These are phyloP conservation scores for Ceratosolen fusciceps DNA, from an alignment of 1,140 invertebrate species.

Conservation along the genomic window DNA sequence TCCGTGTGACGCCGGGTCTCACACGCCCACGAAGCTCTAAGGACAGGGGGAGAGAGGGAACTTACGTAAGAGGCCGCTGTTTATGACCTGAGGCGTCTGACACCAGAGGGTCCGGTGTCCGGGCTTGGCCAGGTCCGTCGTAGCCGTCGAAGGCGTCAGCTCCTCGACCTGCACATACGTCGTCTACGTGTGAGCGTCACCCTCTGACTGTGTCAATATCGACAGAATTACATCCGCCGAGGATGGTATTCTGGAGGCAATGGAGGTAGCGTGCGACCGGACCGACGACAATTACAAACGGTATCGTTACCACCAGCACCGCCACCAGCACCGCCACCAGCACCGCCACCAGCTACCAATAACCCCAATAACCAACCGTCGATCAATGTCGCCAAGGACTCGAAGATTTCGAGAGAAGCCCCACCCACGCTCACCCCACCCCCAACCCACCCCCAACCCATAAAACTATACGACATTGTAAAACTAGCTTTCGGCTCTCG, in stretches of 20 bases:
- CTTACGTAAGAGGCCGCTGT: conserved; percentile 82
- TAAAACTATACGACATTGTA: no score
- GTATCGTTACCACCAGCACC: no score
- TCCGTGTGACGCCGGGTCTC: background rate
- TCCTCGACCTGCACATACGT: conserved; percentile 59
- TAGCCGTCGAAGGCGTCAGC: conserved; percentile 54
- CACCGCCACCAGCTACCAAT: no score
- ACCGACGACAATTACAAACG: no score
- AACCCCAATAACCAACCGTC: no score
- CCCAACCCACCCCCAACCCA: no score
- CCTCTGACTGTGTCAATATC: background rate
- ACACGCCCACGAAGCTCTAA: background rate
- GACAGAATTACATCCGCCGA: background rate
- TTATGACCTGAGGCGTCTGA: conserved; percentile 90
- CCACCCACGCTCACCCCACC: no score
- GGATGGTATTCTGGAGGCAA: background rate
- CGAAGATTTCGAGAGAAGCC: no score
- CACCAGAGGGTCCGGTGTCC: conserved; percentile 90
- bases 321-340: no score
- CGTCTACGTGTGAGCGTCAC: no score
- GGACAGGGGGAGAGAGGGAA: conserved; percentile 51
- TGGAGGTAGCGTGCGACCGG: background rate
- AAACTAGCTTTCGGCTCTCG: no score
- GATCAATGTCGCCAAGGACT: no score
- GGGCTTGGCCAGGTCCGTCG: conserved; percentile 59